A percentile compares a stretch with the other conserved stretches of the same genome.
Conservation (phyloP, 2,888 invertebrate species). For the Xestia ashworthii region DNA sequence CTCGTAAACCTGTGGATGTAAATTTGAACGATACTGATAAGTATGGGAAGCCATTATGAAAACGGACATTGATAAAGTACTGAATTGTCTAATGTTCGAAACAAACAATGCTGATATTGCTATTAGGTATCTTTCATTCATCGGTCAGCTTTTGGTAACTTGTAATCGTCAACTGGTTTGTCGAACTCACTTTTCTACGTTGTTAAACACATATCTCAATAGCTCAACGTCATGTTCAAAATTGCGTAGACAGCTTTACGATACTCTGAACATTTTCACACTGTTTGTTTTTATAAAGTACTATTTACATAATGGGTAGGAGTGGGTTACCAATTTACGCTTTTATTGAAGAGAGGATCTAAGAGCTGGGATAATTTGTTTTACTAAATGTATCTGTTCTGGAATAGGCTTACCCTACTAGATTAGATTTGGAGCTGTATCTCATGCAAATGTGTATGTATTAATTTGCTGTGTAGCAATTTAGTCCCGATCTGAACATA, state of each 20-base stretch:
- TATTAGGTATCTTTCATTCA: not conserved
- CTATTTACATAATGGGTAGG: slow-evolving; percentile 39
- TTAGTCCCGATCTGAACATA: not conserved
- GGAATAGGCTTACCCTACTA: slow-evolving; percentile 24
- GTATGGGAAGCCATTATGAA: not conserved
- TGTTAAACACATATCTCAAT: not conserved
- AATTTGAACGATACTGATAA: not conserved
- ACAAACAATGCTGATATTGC: not conserved
- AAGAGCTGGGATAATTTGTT: slow-evolving; percentile 49
- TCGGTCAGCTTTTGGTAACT: not conserved
- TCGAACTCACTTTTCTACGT: not conserved
- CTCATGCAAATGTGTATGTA: slow-evolving; percentile 37
- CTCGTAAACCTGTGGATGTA: not conserved
- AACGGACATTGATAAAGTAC: not conserved
- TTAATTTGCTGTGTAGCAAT: slow-evolving; percentile 26
- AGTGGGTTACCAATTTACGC: slow-evolving; percentile 53
- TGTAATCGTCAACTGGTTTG: not conserved
- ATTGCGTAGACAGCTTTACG: slow-evolving; percentile 42
- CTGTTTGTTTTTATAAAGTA: slow-evolving; percentile 55
- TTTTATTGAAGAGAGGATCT: slow-evolving; percentile 29
- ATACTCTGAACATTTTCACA: slow-evolving; percentile 51
- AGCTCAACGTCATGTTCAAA: not conserved
- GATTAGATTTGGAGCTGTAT: slow-evolving; percentile 38
- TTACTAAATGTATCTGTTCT: slow-evolving; percentile 37
- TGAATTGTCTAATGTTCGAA: not conserved